These are phyloP conservation scores for Dastarcus helophoroides DNA, from an alignment of 2,888 invertebrate species.

Conservation along the genomic window DNA sequence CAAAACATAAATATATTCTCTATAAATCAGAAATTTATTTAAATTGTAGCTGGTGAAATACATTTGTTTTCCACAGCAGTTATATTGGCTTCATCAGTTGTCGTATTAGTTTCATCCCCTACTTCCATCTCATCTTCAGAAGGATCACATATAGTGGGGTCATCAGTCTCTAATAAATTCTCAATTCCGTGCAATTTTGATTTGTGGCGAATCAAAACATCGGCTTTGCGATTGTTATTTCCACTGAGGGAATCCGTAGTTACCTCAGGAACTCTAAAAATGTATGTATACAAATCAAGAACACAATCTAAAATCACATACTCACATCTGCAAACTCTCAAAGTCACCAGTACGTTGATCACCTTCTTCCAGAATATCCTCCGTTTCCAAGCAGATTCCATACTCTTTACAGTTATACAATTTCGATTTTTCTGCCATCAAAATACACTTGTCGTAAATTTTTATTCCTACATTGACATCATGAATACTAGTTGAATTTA, in stretches of 20 bases:
- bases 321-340: slow-evolving; percentile 28
- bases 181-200: slow-evolving; percentile 25
- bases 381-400: slow-evolving; percentile 42
- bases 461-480: slow-evolving; percentile 32
- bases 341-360: slow-evolving; percentile 23
- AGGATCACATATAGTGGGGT: slow-evolving; percentile 22
- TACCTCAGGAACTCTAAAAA: slow-evolving; percentile 28
- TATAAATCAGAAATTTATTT: slow-evolving; percentile 1
- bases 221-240: slow-evolving; percentile 26
- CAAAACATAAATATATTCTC: too few species aligned
- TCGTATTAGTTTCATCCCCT: slow-evolving; percentile 9
- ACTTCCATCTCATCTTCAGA: slow-evolving; percentile 23
- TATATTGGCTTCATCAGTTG: slow-evolving; percentile 10
- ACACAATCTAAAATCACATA: too few species aligned
- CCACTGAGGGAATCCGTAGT: slow-evolving; percentile 22
- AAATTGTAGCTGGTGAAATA: slow-evolving; percentile 13
- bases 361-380: slow-evolving; percentile 22
- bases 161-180: slow-evolving; percentile 28
- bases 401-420: slow-evolving; percentile 39
- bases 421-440: slow-evolving; percentile 29
- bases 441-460: slow-evolving; percentile 36
- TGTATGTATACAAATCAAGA: slow-evolving; percentile 4
- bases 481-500: slow-evolving; percentile 28
- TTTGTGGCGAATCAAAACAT: slow-evolving; percentile 27
- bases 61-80: slow-evolving; percentile 18